Evolutionary conservation across 1,140 invertebrate genomes (phyloP), one percentile per base, ranked within the genome.

Genomic region (Bombus haemorrhoidalis): DNA sequence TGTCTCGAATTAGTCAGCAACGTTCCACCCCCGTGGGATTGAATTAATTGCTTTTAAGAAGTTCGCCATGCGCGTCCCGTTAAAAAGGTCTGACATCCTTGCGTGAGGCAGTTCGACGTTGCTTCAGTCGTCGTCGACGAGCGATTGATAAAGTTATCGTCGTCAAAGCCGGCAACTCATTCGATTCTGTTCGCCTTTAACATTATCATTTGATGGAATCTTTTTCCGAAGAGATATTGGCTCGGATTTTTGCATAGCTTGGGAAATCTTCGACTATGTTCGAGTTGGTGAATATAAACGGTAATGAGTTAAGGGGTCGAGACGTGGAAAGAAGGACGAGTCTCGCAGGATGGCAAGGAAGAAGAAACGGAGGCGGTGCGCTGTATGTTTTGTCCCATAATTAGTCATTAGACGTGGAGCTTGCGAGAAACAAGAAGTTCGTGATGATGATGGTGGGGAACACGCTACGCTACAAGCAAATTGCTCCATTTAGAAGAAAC

Each of bases 41-140:
- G 43, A 83, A 88, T 88, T 88, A 88, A 88, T 86, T 75, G 87
- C 80, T 86, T 88, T 79, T 79, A 79, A 79, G 79, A 86, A 86
- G 78, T 81, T 86, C 34, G 8, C 43, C 32, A 37, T 34, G 37
- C 62, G 59, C 64, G 68, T 6, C 10, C 68, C 71, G 39, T 64
- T 81, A 68, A 86, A 80, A 80, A 85, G 68, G n/a, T 9, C 76
- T 57, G 81, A 57, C 83, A 57, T n/a, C 34, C 25, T 12, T 15
- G 25, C 39, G 10, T 4, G 13, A 22, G 34, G 15, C 62, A 66
- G 13, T 57, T 25, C 57, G 39, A 39, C 75, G 25, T 15, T 12
- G 18, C 37, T 41, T 64, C 59, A 13, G 43, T 32, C 66, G 28
- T 32, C 59, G 37, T 39, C 66, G 8, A 34, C 34, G 69, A 72